Conservation (phyloP, 2,113 vertebrate species). For the Podilymbus podiceps region DNA sequence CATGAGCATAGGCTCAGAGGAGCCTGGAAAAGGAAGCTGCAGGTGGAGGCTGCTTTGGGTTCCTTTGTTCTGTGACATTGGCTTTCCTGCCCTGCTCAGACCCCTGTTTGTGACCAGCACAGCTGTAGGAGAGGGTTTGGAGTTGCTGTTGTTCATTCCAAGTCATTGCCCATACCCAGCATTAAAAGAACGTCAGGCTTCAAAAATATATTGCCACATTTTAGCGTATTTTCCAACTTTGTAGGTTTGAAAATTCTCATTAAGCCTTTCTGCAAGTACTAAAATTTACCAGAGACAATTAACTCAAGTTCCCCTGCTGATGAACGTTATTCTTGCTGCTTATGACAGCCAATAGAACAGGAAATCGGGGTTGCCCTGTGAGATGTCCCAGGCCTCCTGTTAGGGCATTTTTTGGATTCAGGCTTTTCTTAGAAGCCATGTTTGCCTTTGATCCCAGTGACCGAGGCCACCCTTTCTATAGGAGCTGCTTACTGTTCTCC, state of each 20-base stretch:
- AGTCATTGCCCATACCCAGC: background rate
- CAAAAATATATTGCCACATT: background rate
- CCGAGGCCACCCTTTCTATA: background rate
- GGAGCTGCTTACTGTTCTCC: background rate
- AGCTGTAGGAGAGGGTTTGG: background rate
- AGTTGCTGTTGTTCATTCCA: background rate
- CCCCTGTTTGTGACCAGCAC: background rate
- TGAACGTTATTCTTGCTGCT: background rate
- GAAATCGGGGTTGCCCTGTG: background rate
- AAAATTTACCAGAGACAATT: background rate
- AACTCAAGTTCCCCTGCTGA: background rate
- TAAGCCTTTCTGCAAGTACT: background rate
- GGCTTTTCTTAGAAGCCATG: rapidly evolving
- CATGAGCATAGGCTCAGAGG: too few species aligned
- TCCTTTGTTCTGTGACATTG: background rate
- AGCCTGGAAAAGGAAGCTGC: background rate
- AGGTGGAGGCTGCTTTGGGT: background rate
- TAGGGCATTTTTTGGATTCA: background rate
- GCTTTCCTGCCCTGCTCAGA: background rate
- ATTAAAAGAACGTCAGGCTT: background rate
- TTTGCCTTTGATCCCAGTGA: background rate
- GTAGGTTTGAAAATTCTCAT: background rate
- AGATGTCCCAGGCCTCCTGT: background rate
- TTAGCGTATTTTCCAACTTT: background rate
- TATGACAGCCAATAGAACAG: background rate